A percentile compares a stretch with the other conserved stretches of the same genome.
phyloP scores from a whole-genome alignment of 1,140 invertebrate genomes.

The Bicyclus anynana region DNA sequence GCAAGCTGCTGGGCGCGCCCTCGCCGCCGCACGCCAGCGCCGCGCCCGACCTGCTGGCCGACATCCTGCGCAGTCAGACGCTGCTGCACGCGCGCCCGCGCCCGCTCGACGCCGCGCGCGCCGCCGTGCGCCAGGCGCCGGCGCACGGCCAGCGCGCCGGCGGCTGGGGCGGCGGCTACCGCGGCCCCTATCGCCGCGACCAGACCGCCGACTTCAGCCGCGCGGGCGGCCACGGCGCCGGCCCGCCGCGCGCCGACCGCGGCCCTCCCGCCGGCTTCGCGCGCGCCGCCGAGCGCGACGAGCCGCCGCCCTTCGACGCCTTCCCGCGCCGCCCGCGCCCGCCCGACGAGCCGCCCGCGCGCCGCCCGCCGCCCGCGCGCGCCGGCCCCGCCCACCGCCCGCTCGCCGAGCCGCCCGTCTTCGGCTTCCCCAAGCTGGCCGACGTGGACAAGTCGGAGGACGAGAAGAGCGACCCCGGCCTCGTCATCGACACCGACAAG shows the following conservation, averaged over 20 bases:
- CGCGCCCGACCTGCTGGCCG: constrained; percentile 79
- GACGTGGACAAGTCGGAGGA: constrained; percentile 73
- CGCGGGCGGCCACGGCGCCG: constrained; percentile 32
- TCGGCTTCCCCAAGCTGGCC: constrained; percentile 68
- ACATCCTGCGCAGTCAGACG: constrained; percentile 86
- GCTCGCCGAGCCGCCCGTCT: constrained; percentile 78
- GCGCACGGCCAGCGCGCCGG: constrained; percentile 52
- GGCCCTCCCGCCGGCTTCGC: constrained; percentile 57
- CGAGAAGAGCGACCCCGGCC: constrained; percentile 80
- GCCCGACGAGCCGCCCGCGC: constrained; percentile 28
- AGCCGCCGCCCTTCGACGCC: constrained; percentile 56
- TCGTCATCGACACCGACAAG: constrained; percentile 81
- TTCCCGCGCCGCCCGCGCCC: constrained; percentile 56
- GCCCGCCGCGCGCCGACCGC: constrained; percentile 25
- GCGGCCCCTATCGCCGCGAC: constrained; percentile 63
- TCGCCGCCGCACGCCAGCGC: constrained; percentile 48
- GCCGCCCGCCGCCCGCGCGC: constrained; percentile 74
- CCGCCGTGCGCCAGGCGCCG: constrained; percentile 66
- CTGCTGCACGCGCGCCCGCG: constrained; percentile 82
- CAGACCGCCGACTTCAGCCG: constrained; percentile 55
- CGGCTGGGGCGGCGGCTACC: constrained; percentile 64
- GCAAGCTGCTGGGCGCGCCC: constrained; percentile 71
- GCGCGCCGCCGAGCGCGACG: constrained; percentile 17
- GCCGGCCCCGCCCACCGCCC: constrained; percentile 36
- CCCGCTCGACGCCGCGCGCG: too few species aligned